These are phyloP conservation scores for Anadara kagoshimensis DNA, from an alignment of 1,140 invertebrate genomes.

Conservation along the genomic window DNA sequence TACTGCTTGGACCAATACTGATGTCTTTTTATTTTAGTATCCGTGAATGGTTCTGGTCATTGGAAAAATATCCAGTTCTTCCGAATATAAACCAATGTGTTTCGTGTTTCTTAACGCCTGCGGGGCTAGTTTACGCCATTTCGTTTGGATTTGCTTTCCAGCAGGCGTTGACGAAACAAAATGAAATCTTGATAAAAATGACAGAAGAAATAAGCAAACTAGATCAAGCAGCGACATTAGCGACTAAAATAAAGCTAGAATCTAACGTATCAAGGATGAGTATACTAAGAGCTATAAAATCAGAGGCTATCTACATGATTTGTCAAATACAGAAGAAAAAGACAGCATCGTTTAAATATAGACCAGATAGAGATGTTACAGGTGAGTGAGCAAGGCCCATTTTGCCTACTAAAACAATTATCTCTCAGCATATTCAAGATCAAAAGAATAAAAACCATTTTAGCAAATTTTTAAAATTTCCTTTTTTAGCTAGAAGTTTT, in stretches of 20 bases:
- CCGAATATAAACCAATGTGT: constrained; percentile 42
- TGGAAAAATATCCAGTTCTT: constrained; percentile 23
- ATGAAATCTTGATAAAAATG: constrained; percentile 34
- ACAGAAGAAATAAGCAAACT: constrained; percentile 36
- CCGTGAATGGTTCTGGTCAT: constrained; percentile 35
- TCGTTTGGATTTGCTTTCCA: constrained; percentile 42
- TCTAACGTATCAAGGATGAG: not conserved
- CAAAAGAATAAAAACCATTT: too few relatives aligned
- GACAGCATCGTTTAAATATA: constrained; percentile 1
- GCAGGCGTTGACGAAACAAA: constrained; percentile 29
- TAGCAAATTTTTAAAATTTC: too few relatives aligned
- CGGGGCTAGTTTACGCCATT: constrained; percentile 37
- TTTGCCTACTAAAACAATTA: too few relatives aligned
- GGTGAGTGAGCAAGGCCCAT: constrained; percentile 6
- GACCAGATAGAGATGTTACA: constrained; percentile 12
- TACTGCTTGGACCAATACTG: constrained; percentile 25
- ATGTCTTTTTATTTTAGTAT: constrained; percentile 27
- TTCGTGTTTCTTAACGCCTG: constrained; percentile 35
- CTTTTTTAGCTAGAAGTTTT: too few relatives aligned
- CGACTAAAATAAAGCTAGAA: constrained; percentile 31
- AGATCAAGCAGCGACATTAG: constrained; percentile 34
- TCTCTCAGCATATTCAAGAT: too few relatives aligned
- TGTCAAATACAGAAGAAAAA: constrained; percentile 27
- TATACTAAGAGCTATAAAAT: constrained; percentile 34
- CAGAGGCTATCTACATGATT: constrained; percentile 40